A percentile compares a stretch with the other conserved stretches of the same genome.
Evolutionary conservation across 2,888 invertebrate species (phyloP).

Genomic region (Cantharis flavilabris): DNA sequence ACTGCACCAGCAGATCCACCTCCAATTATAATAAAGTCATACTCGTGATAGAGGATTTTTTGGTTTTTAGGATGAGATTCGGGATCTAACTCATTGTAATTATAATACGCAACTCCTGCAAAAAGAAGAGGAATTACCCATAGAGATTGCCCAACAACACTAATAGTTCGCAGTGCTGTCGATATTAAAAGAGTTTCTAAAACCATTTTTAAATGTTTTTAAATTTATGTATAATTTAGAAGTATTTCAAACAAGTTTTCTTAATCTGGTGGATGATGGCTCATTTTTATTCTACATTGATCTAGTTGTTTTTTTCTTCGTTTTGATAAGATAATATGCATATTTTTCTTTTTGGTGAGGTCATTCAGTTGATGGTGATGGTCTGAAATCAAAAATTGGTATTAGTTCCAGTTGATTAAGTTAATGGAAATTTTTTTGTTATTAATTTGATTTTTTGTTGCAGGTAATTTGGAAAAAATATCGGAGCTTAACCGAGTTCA

Average conservation of each 20-base stretch:
- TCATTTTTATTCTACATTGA: constrained; percentile 34
- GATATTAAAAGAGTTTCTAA: constrained; percentile 75
- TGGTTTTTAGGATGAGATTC: constrained; percentile 76
- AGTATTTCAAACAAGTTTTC: constrained; percentile 61
- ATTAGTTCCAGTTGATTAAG: not conserved
- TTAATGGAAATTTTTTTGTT: not conserved
- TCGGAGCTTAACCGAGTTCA: not conserved
- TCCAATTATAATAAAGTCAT: constrained; percentile 84
- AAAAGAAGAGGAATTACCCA: constrained; percentile 85
- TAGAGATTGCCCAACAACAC: constrained; percentile 75
- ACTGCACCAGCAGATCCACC: constrained; percentile 91
- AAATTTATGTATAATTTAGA: constrained; percentile 33
- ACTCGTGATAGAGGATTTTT: constrained; percentile 68
- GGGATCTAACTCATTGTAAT: constrained; percentile 80
- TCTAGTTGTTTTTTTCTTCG: not conserved
- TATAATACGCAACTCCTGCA: constrained; percentile 80
- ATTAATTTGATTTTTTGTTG: not conserved
- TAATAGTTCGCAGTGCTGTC: constrained; percentile 78
- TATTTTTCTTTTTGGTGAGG: not conserved
- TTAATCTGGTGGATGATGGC: constrained; percentile 46
- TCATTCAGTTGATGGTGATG: constrained; percentile 3
- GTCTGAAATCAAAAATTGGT: constrained; percentile 7
- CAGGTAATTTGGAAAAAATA: not conserved
- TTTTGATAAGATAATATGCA: not conserved
- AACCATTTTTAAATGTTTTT: constrained; percentile 62